These are phyloP conservation scores for Hestina assimilis DNA, from an alignment of 1,140 invertebrate species.

Conservation along the genomic window DNA sequence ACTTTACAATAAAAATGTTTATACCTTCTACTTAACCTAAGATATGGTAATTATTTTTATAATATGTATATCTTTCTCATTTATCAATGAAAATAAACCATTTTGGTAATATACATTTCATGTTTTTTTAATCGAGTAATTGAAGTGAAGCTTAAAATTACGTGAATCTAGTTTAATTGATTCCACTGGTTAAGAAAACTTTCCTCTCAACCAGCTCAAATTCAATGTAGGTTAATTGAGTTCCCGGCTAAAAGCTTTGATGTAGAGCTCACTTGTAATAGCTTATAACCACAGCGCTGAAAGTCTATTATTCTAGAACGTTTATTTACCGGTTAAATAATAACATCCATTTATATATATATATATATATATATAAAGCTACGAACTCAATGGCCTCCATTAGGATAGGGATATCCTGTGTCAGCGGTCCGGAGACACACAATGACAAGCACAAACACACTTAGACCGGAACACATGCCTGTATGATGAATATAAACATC, in stretches of 20 bases:
- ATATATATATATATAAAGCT: neutral
- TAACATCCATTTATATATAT: neutral
- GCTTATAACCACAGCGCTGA: constrained; percentile 20
- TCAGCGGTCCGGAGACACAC: no score
- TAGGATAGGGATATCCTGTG: neutral
- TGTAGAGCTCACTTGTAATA: constrained; percentile 23
- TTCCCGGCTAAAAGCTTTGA: constrained; percentile 33
- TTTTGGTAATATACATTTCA: no score
- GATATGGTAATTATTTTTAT: no score
- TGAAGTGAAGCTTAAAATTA: constrained; percentile 2
- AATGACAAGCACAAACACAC: no score
- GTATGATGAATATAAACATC: no score
- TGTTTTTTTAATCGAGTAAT: neutral
- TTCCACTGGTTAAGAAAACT: constrained; percentile 27
- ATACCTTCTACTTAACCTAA: no score
- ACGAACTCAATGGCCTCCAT: neutral
- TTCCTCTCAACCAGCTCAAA: constrained; percentile 24
- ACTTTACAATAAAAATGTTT: no score
- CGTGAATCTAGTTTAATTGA: constrained; percentile 28
- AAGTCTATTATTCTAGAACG: constrained; percentile 13
- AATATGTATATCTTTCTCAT: no score
- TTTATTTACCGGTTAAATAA: no score
- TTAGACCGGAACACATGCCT: no score
- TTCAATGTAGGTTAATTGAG: constrained; percentile 39
- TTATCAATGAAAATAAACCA: no score